phyloP scores from a whole-genome alignment of 1,140 invertebrate genomes.

The Cydia strobilella region DNA sequence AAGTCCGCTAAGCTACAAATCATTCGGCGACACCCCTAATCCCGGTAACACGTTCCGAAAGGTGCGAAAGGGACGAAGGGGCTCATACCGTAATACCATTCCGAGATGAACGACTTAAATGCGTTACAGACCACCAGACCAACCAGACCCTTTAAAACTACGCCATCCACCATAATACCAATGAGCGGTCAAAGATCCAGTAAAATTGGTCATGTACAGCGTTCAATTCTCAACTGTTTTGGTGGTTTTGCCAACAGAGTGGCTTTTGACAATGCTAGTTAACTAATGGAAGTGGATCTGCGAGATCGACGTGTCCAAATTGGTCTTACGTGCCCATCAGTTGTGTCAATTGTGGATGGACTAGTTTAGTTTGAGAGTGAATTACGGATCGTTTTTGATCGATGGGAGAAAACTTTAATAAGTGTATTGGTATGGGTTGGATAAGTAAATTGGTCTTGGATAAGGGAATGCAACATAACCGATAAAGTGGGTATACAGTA shows the following conservation, averaged over 20 bases:
- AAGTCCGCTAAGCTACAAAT: constrained; percentile 33
- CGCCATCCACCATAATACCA: constrained; percentile 35
- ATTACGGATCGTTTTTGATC: constrained; percentile 17
- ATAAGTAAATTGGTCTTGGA: not conserved
- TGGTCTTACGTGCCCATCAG: constrained; percentile 49
- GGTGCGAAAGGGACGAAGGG: constrained; percentile 44
- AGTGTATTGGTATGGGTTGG: not conserved
- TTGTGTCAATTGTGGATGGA: constrained; percentile 39
- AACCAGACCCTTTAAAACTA: constrained; percentile 45
- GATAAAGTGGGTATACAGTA: not conserved
- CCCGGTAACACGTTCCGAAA: constrained; percentile 53
- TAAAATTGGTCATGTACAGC: constrained; percentile 46
- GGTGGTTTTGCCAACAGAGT: constrained; percentile 62
- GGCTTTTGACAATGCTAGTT: constrained; percentile 73
- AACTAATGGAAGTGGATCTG: constrained; percentile 66
- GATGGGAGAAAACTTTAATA: constrained; percentile 16
- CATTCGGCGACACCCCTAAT: constrained; percentile 66
- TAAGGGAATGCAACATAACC: not conserved
- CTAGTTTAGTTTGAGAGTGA: constrained; percentile 35
- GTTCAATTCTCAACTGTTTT: constrained; percentile 64
- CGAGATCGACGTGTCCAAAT: constrained; percentile 48
- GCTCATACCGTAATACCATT: constrained; percentile 72
- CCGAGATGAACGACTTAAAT: constrained; percentile 77
- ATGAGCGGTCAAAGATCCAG: constrained; percentile 42
- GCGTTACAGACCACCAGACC: constrained; percentile 60